Conservation (phyloP, 2,888 invertebrate species). For the Biston stratarius region DNA sequence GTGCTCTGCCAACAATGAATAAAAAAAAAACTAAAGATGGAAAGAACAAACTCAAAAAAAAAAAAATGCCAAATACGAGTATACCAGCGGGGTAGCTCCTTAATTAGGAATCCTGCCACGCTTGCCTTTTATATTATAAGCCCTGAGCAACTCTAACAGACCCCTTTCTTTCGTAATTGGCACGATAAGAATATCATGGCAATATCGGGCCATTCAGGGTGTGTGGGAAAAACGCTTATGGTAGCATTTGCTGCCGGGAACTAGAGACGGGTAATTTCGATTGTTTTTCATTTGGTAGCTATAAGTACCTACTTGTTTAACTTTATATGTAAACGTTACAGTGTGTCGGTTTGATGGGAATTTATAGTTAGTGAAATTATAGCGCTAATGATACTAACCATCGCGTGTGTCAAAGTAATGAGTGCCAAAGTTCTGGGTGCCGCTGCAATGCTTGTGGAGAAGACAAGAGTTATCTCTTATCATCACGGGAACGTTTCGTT, state of each 20-base stretch:
- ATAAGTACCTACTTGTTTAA: background rate
- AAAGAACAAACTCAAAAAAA: conserved; percentile 9
- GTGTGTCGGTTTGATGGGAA: no score
- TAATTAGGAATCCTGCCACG: conserved; percentile 84
- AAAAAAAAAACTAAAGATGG: background rate
- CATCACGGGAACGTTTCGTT: no score
- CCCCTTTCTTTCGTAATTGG: conserved; percentile 79
- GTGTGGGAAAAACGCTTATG: conserved; percentile 71
- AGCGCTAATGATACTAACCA: no score
- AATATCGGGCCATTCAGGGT: conserved; percentile 63
- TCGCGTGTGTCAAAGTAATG: no score
- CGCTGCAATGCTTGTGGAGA: no score
- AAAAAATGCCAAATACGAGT: conserved; percentile 24
- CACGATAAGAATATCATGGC: conserved; percentile 76
- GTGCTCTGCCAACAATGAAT: no score
- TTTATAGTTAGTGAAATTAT: no score
- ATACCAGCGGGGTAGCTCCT: conserved; percentile 72
- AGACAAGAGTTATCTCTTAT: no score
- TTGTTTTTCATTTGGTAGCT: background rate
- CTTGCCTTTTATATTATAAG: conserved; percentile 74
- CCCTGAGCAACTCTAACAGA: conserved; percentile 67
- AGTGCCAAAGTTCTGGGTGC: no score
- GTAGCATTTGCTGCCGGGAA: conserved; percentile 67
- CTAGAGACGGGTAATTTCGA: background rate
- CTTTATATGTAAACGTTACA: background rate